phyloP scores from a whole-genome alignment of 2,113 vertebrate species.

The Hemibagrus wyckioides region DNA sequence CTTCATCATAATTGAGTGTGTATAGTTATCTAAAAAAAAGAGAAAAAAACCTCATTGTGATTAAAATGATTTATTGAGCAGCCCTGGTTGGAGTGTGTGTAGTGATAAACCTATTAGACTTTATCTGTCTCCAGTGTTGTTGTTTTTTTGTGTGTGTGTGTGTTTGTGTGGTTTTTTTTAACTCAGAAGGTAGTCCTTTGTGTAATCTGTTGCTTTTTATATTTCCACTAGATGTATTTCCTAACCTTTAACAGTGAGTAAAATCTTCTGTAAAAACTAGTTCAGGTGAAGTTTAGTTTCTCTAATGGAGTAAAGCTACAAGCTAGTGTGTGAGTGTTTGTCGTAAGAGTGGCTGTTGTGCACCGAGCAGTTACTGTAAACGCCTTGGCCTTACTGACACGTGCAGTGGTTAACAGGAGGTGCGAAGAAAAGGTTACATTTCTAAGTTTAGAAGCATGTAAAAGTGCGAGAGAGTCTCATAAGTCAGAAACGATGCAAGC shows the following conservation, averaged over 20 bases:
- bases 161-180: neutral
- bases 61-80: neutral
- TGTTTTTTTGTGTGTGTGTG: neutral
- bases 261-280: neutral
- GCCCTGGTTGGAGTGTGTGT: neutral
- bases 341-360: conserved; percentile 10
- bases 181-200: neutral
- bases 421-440: conserved; percentile 39
- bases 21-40: neutral
- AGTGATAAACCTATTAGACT: neutral
- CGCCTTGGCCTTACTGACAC: conserved; percentile 39
- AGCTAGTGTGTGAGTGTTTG: conserved; percentile 11
- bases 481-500: conserved; percentile 6
- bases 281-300: neutral
- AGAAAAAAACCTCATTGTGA: neutral
- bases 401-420: conserved; percentile 49
- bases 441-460: conserved; percentile 36
- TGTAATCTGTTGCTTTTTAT: neutral
- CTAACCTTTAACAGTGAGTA: neutral
- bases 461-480: conserved; percentile 17
- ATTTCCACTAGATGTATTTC: neutral
- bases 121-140: neutral
- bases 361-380: conserved; percentile 45
- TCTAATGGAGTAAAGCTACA: neutral
- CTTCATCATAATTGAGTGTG: neutral